Base-by-base conservation (phyloP, 2,888 invertebrate genomes). In the Drosophila hamatofila region DNA sequence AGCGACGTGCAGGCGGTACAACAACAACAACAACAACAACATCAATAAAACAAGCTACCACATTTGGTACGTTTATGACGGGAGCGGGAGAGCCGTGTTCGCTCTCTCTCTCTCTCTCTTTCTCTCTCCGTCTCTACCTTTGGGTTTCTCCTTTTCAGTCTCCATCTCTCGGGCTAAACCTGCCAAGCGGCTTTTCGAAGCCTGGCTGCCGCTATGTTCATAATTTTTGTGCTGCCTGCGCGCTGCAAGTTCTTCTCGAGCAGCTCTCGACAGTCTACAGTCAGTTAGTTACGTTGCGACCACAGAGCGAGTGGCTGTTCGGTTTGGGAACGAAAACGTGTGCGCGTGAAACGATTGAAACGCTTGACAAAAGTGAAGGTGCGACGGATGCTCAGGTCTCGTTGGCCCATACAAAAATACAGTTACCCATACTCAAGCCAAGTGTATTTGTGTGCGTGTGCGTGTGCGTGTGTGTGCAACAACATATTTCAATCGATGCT, bases 281-380 rank as follows among this genome's bases (percentile, higher is more conserved):
- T 91, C 90, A 92, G 92, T 92, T 90, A 93, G 93, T 93, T 92
- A 91, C 86, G 83, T 88, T 90, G 87, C 89, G 92, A 92, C 92
- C 92, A 92, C 92, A 92, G 92, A 88, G 82, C 87, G 86, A 80
- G 83, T 80, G 72, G 77, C 64, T 68, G 78, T 77, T 72, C 64
- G 61, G 55, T 52, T 64, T 69, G 44, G 57, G 39, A 64, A 49
- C 81, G 78, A 54, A 27, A 64, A 49, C 81, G 78, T 60, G 71
- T 68, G 58, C 78, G 67, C 72, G 81, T 70, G 18, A 70, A 77
- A 64, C 61, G 62, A 54, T 78, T 67, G 18, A 70, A 77, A 64
- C 58, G 62, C 60, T 78, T 72, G 63, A 74, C 75, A 86, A 85
- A 86, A 86, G 90, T 86, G 85, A 86, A 86, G 86, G 85, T 86